Evolutionary conservation across 2,113 vertebrate species (phyloP), one percentile per base, ranked within the genome.

Genomic region (Gobius niger): DNA sequence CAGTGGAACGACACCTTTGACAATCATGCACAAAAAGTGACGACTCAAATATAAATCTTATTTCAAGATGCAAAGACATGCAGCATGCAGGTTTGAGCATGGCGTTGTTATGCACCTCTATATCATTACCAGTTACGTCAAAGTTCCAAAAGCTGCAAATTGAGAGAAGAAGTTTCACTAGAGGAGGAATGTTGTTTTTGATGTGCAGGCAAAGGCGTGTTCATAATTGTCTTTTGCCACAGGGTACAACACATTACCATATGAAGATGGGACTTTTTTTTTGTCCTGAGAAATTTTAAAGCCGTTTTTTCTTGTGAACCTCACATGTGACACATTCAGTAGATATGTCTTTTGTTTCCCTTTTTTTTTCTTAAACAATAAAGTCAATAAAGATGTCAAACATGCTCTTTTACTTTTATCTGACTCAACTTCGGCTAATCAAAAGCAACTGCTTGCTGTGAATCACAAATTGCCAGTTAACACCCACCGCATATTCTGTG

Each of bases 131-230:
- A 16, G 0, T 42, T 19, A 52, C 61, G 56, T 2, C 9, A 9
- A 12, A 67, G 19, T 41, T 49, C 42, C 18, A 47, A 68, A 51
- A 52, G 51, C 16, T n/a, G 63, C 40, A 57, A 50, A 65, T 16
- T 5, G 42, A 50, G 7, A 40, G 70, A 47, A 65, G 8, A 5
- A 15, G 12, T 41, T 72, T 15, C 15, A 41, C 0, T 42, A 14
- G 61, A 5, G 1, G 15, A 63, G 79, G 84, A 85, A 90, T 87
- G 83, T 14, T 50, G 1, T 63, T 54, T 65, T 47, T 49, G 53
- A 16, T 44, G 42, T 44, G 18, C 74, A 83, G 44, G 71, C 63
- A 75, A 83, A 63, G 80, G 78, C 49, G 60, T 82, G 78, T 75
- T 77, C 60, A 44, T 64, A 6, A 70, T 24, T 70, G 57, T 34